Evolutionary conservation across 1,140 invertebrate species (phyloP).

Genomic region (Heliconius eleuchia): DNA sequence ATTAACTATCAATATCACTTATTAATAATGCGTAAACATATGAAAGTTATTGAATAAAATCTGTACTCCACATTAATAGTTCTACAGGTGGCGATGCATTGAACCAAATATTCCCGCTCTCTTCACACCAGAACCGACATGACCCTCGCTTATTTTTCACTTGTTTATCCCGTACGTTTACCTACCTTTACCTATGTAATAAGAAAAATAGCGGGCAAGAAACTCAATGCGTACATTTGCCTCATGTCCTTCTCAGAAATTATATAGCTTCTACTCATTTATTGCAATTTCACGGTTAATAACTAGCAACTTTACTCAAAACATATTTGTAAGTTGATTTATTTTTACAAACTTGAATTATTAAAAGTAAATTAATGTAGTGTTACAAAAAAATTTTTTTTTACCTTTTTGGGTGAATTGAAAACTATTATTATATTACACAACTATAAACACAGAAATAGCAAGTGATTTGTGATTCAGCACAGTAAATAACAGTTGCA

Average conservation of each 20-base stretch:
- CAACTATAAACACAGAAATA: neutral
- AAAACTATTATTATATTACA: too few relatives aligned
- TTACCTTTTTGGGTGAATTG: too few relatives aligned
- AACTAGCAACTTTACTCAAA: neutral
- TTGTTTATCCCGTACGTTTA: slow-evolving; percentile 42
- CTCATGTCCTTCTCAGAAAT: slow-evolving; percentile 50
- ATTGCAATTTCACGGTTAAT: neutral
- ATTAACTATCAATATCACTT: neutral
- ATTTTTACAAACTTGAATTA: too few relatives aligned
- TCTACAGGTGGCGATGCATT: slow-evolving; percentile 69
- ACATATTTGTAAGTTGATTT: neutral
- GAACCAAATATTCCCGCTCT: slow-evolving; percentile 59
- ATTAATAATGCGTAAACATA: neutral
- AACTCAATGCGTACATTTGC: slow-evolving; percentile 57
- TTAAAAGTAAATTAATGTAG: too few relatives aligned
- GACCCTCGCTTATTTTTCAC: slow-evolving; percentile 42
- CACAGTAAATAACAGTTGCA: neutral
- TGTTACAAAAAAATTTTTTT: too few relatives aligned
- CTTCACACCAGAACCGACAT: slow-evolving; percentile 25
- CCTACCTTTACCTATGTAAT: slow-evolving; percentile 1
- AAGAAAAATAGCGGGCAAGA: slow-evolving; percentile 53
- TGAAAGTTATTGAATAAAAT: slow-evolving; percentile 6
- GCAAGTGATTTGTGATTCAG: neutral
- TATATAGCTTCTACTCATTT: neutral
- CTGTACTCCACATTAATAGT: slow-evolving; percentile 12